Conservation (phyloP, 2,113 vertebrate species). For the Tursiops truncatus region DNA sequence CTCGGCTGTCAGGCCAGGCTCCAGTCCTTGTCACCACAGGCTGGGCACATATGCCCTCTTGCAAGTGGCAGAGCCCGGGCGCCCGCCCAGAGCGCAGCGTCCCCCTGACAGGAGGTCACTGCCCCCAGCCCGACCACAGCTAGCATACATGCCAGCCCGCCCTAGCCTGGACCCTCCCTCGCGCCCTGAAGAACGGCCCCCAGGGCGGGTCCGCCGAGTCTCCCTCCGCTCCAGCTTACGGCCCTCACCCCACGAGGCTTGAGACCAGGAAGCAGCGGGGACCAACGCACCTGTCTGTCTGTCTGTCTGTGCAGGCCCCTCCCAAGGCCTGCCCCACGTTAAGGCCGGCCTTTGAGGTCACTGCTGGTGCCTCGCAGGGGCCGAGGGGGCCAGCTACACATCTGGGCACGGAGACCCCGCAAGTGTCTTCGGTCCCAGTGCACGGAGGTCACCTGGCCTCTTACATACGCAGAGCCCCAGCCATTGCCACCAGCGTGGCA, state of each 20-base stretch:
- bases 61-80: rapidly evolving
- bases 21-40: neutral
- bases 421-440: neutral
- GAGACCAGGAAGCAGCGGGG: neutral
- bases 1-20: neutral
- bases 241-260: neutral
- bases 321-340: neutral
- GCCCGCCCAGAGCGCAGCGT: neutral
- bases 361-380: neutral
- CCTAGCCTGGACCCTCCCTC: neutral
- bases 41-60: neutral
- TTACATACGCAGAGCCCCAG: neutral
- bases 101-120: rapidly evolving
- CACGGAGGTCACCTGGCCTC: no score
- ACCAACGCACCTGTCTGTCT: neutral
- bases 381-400: neutral
- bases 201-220: neutral
- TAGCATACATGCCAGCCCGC: no score
- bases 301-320: neutral
- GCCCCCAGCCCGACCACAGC: neutral
- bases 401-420: neutral
- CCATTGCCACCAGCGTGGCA: neutral
- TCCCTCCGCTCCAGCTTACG: neutral
- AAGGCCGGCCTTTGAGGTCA: neutral
- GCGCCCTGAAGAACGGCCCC: neutral